Base-by-base conservation (phyloP, 2,888 invertebrate species). In the Agrilus biguttatus region DNA sequence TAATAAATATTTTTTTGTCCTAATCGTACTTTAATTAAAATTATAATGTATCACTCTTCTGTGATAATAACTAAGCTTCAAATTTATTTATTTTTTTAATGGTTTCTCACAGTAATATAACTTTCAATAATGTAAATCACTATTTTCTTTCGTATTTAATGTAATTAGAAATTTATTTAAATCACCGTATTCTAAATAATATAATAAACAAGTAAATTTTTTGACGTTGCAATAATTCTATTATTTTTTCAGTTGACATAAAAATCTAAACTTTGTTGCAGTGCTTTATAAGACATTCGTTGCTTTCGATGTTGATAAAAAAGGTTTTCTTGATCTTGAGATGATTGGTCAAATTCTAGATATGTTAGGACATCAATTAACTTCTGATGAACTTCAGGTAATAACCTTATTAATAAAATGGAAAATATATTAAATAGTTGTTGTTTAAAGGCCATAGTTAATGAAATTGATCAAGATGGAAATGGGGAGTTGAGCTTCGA, bases 201-300 rank as follows among this genome's bases (percentile, higher is more conserved):
- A 19, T n/a, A 35, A 10, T 33, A n/a, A 13, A 40, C 37, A n/a
- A 14, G 14, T 14, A 10, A 2, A 36, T 14, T 21, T 13, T 36
- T 17, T 33, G 28, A 37, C 14, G 21, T 14, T 35, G 6, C 17
- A 12, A 14, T 23, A 8, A n/a, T n/a, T n/a, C n/a, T n/a, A n/a
- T n/a, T n/a, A n/a, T n/a, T n/a, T n/a, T n/a, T n/a, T n/a, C n/a
- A n/a, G n/a, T n/a, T n/a, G n/a, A n/a, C n/a, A n/a, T n/a, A n/a
- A n/a, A n/a, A n/a, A n/a, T n/a, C n/a, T n/a, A n/a, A n/a, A n/a
- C n/a, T n/a, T n/a, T n/a, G n/a, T 37, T 19, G 23, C 60, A 92
- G 91, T 91, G 68, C 69, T 92, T 55, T 80, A 83, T 60, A 83
- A 87, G 69, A 91, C 90, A 37, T 92, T 92, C 66, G 87, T 89